A percentile compares a stretch with the other conserved stretches of the same genome.
Evolutionary conservation across 2,888 invertebrate species (phyloP).

Genomic region (Odontomyia ornata): DNA sequence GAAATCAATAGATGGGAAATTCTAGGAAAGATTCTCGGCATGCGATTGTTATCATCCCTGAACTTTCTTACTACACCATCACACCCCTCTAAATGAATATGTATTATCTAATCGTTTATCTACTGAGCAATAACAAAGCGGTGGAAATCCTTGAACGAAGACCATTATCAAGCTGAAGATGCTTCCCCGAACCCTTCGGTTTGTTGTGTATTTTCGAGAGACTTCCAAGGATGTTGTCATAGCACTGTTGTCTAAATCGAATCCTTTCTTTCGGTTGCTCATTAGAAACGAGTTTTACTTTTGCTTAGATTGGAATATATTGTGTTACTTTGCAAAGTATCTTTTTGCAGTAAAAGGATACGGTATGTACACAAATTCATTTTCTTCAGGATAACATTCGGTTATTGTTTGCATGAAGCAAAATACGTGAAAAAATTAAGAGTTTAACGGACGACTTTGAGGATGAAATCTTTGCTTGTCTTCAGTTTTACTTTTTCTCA

Average conservation of each 20-base stretch:
- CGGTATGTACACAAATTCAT: too few relatives aligned
- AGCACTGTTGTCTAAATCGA: background rate
- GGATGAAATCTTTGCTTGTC: too few relatives aligned
- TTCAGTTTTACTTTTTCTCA: too few relatives aligned
- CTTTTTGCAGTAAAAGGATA: background rate
- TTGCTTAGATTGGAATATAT: slow-evolving; percentile 34
- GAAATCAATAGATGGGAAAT: too few relatives aligned
- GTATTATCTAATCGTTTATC: slow-evolving; percentile 2
- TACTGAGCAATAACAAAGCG: background rate
- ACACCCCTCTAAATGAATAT: background rate
- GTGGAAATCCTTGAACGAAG: background rate
- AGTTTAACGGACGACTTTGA: too few relatives aligned
- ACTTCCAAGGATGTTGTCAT: slow-evolving; percentile 6
- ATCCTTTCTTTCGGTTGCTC: slow-evolving; percentile 17
- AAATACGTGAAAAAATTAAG: too few relatives aligned
- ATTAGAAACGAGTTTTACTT: slow-evolving; percentile 45
- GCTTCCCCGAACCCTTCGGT: background rate
- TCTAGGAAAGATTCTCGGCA: too few relatives aligned
- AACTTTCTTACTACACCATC: background rate
- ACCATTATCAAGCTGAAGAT: background rate
- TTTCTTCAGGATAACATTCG: too few relatives aligned
- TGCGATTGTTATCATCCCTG: background rate
- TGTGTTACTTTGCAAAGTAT: background rate
- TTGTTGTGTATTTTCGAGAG: background rate
- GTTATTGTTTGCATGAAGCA: too few relatives aligned